phyloP scores from a whole-genome alignment of 2,888 invertebrate genomes.

The Chaetoderma sp. region DNA sequence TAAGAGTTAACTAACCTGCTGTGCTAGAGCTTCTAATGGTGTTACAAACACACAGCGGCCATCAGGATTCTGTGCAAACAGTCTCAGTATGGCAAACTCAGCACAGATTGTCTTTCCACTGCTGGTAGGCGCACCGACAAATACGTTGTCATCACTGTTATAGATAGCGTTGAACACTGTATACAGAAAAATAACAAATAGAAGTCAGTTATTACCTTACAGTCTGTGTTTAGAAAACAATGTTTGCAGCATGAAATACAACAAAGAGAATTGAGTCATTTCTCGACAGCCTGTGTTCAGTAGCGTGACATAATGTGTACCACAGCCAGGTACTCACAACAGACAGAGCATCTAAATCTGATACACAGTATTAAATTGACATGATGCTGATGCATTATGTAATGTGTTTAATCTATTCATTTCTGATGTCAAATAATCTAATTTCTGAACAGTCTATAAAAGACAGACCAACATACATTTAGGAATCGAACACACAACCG shows the following conservation, averaged over 20 bases:
- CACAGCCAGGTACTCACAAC: no score
- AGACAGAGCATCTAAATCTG: no score
- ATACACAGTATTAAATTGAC: no score
- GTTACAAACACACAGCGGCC: constrained; percentile 93
- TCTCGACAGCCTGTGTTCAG: no score
- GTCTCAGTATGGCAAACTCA: constrained; percentile 92
- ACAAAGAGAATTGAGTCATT: not conserved
- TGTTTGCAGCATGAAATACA: not conserved
- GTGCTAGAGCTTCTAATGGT: constrained; percentile 89
- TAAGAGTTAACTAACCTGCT: constrained; percentile 70
- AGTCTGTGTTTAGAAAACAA: not conserved
- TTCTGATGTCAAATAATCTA: no score
- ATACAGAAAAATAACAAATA: no score
- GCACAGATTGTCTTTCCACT: constrained; percentile 89
- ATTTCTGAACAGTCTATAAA: no score
- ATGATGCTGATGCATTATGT: no score
- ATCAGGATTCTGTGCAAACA: constrained; percentile 71
- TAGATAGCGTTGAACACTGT: constrained; percentile 96
- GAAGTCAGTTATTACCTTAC: not conserved
- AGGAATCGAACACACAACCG: no score
- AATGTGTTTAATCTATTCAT: no score
- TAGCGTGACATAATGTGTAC: no score
- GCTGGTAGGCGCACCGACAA: constrained; percentile 77
- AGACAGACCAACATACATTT: no score
- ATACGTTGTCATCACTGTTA: constrained; percentile 97